phyloP scores from a whole-genome alignment of 2,113 vertebrate genomes.

The Tauraco erythrolophus region DNA sequence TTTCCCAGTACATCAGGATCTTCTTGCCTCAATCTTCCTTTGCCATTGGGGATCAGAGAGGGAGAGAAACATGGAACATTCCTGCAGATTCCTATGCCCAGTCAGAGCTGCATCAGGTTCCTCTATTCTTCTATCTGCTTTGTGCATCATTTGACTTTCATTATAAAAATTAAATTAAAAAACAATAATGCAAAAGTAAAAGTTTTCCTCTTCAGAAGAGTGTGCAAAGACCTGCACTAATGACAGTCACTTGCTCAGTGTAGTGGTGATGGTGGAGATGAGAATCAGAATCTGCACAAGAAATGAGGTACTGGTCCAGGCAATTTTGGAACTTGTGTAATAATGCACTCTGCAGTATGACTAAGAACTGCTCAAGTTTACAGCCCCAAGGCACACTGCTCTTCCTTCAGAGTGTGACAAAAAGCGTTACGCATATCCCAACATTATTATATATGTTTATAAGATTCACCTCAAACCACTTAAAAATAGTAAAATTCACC shows the following conservation, averaged over 20 bases:
- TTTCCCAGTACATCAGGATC: not conserved
- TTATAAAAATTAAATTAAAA: not conserved
- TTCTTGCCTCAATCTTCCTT: not conserved
- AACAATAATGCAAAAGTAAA: not conserved
- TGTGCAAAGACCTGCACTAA: not conserved
- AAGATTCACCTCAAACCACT: not conserved
- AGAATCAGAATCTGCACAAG: not conserved
- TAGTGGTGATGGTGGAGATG: not conserved
- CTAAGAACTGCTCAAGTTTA: not conserved
- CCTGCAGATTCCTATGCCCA: not conserved
- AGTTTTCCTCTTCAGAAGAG: not conserved
- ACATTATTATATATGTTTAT: not conserved
- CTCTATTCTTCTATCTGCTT: not conserved
- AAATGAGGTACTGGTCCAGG: not conserved
- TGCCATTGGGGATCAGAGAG: not conserved
- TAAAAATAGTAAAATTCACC: not conserved
- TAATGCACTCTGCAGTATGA: fast-evolving
- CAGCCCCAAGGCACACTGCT: not conserved
- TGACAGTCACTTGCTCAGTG: not conserved
- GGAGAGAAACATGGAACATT: not conserved
- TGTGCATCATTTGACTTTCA: not conserved
- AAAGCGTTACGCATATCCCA: not conserved
- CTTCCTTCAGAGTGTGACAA: not conserved
- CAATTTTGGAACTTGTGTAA: not conserved
- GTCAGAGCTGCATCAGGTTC: not conserved